These are phyloP conservation scores for Melanotaenia boesemani DNA, from an alignment of 2,797 vertebrate species.

Conservation along the genomic window DNA sequence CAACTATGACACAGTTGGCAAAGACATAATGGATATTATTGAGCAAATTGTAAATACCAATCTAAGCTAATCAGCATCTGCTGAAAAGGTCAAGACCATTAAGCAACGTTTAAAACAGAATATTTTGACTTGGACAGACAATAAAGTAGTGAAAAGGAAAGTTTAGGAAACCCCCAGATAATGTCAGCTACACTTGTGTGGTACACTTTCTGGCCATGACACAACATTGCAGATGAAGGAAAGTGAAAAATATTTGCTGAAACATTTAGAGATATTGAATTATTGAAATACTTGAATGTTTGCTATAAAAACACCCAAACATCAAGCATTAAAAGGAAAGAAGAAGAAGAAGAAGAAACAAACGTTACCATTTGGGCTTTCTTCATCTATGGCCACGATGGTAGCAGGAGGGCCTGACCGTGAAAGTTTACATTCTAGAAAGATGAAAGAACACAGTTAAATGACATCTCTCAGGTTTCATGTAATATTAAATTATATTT, in stretches of 20 bases:
- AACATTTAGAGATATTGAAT: not conserved
- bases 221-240: not conserved
- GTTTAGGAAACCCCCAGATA: not conserved
- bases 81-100: slow-evolving; percentile 43
- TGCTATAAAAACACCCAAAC: not conserved
- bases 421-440: slow-evolving; percentile 95
- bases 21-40: slow-evolving; percentile 33
- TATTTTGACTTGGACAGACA: not conserved
- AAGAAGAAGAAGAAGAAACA: slow-evolving; percentile 3
- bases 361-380: slow-evolving; percentile 93
- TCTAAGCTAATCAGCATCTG: slow-evolving; percentile 33
- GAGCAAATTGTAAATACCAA: slow-evolving; percentile 48
- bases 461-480: not conserved
- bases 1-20: slow-evolving; percentile 24
- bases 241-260: not conserved
- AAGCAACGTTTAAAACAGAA: slow-evolving; percentile 18
- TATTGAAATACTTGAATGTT: not conserved
- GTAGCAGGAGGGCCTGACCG: slow-evolving; percentile 96
- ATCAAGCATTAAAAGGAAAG: not conserved
- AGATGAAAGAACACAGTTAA: not conserved
- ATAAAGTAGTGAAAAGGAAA: not conserved
- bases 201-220: not conserved
- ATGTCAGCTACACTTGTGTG: not conserved
- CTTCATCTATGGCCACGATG: slow-evolving; percentile 97
- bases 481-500: not conserved